These are phyloP conservation scores for Symphodus melops DNA, from an alignment of 2,113 vertebrate species.

Conservation along the genomic window DNA sequence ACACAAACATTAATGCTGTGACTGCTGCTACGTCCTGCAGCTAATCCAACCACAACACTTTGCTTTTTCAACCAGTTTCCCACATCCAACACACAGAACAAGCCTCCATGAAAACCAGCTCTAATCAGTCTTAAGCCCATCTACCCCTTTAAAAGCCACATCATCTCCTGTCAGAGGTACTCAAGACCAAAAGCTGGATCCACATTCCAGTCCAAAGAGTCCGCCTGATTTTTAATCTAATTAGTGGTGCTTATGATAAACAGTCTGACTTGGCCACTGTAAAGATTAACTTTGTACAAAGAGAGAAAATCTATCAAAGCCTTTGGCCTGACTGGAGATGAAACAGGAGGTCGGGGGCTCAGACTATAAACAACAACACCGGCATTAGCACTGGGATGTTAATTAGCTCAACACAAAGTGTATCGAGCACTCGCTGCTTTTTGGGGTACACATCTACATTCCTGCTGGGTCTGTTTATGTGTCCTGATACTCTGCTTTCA, in stretches of 20 bases:
- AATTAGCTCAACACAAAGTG: conserved; percentile 74
- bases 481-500: conserved; percentile 12
- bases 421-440: conserved; percentile 72
- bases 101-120: neutral
- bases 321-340: conserved; percentile 27
- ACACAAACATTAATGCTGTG: conserved; percentile 16
- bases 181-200: conserved; percentile 18
- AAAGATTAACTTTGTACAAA: conserved; percentile 33
- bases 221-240: conserved; percentile 48
- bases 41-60: neutral
- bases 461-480: conserved; percentile 63
- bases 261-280: conserved; percentile 35
- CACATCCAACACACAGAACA: conserved; percentile 23
- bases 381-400: conserved; percentile 63
- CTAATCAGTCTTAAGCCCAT: conserved; percentile 7
- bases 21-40: conserved; percentile 17
- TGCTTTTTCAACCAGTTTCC: conserved; percentile 19
- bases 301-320: conserved; percentile 12
- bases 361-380: conserved; percentile 29
- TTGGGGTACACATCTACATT: conserved; percentile 80
- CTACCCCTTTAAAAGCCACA: conserved; percentile 38
- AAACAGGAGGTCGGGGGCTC: conserved; percentile 25
- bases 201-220: conserved; percentile 43
- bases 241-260: conserved; percentile 53
- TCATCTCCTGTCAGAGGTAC: conserved; percentile 30